Percentiles rank a stretch among this genome's conserved stretches.
These are phyloP conservation scores for Bhutanitis thaidina DNA, from an alignment of 2,888 invertebrate species.

Conservation along the genomic window DNA sequence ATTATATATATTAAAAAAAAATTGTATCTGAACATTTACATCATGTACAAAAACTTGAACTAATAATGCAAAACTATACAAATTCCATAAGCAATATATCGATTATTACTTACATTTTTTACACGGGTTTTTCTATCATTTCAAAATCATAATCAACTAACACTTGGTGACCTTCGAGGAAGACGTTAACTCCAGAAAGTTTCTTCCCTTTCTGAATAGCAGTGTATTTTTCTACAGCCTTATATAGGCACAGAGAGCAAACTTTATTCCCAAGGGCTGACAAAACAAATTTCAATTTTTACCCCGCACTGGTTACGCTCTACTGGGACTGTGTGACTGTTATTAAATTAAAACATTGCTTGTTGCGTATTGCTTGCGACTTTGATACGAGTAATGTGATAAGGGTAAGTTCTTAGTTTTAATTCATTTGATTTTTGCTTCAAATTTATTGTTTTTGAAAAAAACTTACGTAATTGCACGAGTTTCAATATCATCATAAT, in stretches of 20 bases:
- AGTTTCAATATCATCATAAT: too few relatives aligned
- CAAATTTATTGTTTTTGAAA: background rate
- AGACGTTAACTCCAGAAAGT: constrained; percentile 2
- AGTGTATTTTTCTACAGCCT: constrained; percentile 32
- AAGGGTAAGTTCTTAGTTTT: constrained; percentile 36
- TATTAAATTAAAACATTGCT: constrained; percentile 76
- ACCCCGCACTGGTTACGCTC: constrained; percentile 35
- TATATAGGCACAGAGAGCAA: constrained; percentile 52
- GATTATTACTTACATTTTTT: constrained; percentile 7
- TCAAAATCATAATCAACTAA: constrained; percentile 9
- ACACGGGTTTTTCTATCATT: background rate
- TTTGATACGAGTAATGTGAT: constrained; percentile 28
- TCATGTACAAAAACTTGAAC: too few relatives aligned
- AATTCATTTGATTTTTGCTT: constrained; percentile 18
- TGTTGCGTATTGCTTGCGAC: constrained; percentile 57
- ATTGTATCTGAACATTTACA: too few relatives aligned
- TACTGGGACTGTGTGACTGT: constrained; percentile 46
- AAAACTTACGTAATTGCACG: too few relatives aligned
- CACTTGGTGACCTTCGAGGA: background rate
- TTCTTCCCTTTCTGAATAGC: constrained; percentile 8
- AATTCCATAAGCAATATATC: too few relatives aligned
- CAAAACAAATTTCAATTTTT: constrained; percentile 49
- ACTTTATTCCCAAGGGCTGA: constrained; percentile 56
- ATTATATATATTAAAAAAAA: too few relatives aligned
- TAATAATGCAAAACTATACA: too few relatives aligned